Evolutionary conservation across 1,140 invertebrate species (phyloP).

Genomic region (Amyelois transitella): DNA sequence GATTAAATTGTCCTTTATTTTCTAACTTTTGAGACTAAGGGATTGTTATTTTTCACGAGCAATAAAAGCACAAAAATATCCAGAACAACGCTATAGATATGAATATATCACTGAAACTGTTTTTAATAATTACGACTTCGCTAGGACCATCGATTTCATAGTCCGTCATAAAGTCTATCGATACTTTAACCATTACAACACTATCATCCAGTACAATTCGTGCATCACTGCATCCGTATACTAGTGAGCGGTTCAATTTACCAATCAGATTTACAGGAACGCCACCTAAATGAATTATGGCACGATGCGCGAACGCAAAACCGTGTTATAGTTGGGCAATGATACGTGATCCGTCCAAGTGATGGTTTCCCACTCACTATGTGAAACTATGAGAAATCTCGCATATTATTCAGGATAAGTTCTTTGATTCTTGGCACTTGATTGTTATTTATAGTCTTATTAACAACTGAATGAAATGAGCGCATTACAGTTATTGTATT

Average conservation of each 20-base stretch:
- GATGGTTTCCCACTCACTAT: background rate
- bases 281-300: conserved; percentile 28
- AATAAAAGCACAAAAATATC: too few relatives aligned
- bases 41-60: too few relatives aligned
- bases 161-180: too few relatives aligned
- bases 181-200: too few relatives aligned
- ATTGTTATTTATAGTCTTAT: too few relatives aligned
- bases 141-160: too few relatives aligned
- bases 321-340: conserved; percentile 3
- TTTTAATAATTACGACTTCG: too few relatives aligned
- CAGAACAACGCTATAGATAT: too few relatives aligned
- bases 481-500: too few relatives aligned
- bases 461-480: background rate
- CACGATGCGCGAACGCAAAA: conserved; percentile 15
- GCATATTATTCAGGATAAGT: background rate
- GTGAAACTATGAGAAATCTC: background rate
- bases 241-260: conserved; percentile 46
- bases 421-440: background rate
- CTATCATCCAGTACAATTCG: conserved; percentile 29
- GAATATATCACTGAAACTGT: too few relatives aligned
- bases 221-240: conserved; percentile 45
- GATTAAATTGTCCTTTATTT: too few relatives aligned
- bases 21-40: too few relatives aligned
- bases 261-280: conserved; percentile 51
- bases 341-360: background rate